Percentiles rank a stretch among this genome's conserved stretches.
Evolutionary conservation across 2,113 vertebrate genomes (phyloP).

Genomic region (Xiphophorus hellerii): DNA sequence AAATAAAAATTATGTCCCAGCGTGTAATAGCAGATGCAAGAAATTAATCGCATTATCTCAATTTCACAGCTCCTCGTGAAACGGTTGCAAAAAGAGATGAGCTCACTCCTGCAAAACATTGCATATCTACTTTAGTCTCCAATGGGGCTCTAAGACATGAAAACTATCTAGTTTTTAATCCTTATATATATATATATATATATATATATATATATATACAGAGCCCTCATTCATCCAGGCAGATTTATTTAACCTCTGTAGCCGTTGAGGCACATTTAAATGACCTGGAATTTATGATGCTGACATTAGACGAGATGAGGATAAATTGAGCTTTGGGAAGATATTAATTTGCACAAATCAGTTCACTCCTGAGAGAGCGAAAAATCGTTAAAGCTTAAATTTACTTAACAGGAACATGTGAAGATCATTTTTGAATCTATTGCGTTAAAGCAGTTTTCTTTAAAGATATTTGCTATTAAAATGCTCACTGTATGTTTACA

Average conservation of each 20-base stretch:
- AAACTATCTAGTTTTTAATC: constrained; percentile 31
- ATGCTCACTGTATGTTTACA: background rate
- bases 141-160: background rate
- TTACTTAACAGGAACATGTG: background rate
- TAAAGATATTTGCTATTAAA: background rate
- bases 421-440: too few species aligned
- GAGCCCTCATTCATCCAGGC: constrained; percentile 1
- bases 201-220: too few species aligned
- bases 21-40: constrained; percentile 54
- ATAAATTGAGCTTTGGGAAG: constrained; percentile 35
- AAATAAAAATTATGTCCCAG: constrained; percentile 39
- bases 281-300: constrained; percentile 34
- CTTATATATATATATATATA: background rate
- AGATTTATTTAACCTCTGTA: constrained; percentile 44
- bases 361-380: constrained; percentile 8
- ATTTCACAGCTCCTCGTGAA: constrained; percentile 48
- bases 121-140: constrained; percentile 13
- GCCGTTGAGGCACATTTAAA: constrained; percentile 26
- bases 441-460: background rate
- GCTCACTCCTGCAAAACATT: background rate
- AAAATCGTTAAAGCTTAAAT: constrained; percentile 40
- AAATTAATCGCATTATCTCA: constrained; percentile 66
- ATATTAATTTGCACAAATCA: constrained; percentile 37
- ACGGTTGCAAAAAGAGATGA: constrained; percentile 41
- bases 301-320: constrained; percentile 49